phyloP scores from a whole-genome alignment of 1,140 invertebrate species.

The Acromyrmex charruanus region DNA sequence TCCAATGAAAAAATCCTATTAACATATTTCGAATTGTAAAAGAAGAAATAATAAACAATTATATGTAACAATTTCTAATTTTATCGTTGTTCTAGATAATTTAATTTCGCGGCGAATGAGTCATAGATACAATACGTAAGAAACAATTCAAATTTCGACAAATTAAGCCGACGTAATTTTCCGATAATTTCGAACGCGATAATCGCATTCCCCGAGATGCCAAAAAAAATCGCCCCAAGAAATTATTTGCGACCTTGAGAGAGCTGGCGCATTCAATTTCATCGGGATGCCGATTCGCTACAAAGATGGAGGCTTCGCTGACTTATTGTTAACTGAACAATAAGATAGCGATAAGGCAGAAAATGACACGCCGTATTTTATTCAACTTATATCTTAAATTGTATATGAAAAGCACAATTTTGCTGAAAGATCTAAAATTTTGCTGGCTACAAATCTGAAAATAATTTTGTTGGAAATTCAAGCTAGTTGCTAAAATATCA shows the following conservation, averaged over 20 bases:
- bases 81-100: slow-evolving; percentile 2
- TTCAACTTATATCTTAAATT: slow-evolving; percentile 18
- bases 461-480: too few relatives aligned
- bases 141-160: slow-evolving; percentile 16
- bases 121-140: neutral
- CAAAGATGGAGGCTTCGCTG: neutral
- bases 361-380: neutral
- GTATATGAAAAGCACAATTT: too few relatives aligned
- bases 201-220: neutral
- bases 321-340: neutral
- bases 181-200: neutral
- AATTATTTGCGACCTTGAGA: slow-evolving; percentile 4
- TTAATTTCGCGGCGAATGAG: neutral
- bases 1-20: neutral
- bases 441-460: too few relatives aligned
- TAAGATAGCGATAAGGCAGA: neutral
- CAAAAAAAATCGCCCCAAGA: neutral
- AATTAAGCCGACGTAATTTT: neutral
- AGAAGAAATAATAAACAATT: neutral
- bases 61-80: neutral
- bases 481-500: too few relatives aligned
- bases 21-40: neutral
- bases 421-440: too few relatives aligned
- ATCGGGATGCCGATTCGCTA: neutral
- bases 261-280: neutral